A percentile compares a stretch with the other conserved stretches of the same genome.
Evolutionary conservation across 1,140 invertebrate genomes (phyloP).

Genomic region (Neodiprion pinetum): DNA sequence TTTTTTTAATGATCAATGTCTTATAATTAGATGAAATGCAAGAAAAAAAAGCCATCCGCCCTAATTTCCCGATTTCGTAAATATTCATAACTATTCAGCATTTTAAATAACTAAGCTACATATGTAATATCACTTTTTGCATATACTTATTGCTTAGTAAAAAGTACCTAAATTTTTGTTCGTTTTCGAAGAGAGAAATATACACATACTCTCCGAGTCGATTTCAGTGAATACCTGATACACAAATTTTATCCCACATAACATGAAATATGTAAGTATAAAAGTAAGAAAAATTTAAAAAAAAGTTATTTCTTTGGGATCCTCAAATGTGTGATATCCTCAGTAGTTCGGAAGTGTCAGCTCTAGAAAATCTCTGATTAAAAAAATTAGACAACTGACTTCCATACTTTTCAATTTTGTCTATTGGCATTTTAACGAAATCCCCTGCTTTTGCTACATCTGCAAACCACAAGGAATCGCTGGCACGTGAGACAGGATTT

Average conservation of each 20-base stretch:
- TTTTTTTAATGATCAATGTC: background rate
- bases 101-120: too few species aligned
- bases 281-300: background rate
- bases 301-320: background rate
- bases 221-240: too few species aligned
- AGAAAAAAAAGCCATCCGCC: too few species aligned
- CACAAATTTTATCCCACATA: too few species aligned
- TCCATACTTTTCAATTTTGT: slow-evolving; percentile 17
- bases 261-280: too few species aligned
- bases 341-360: slow-evolving; percentile 15
- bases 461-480: slow-evolving; percentile 11
- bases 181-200: too few species aligned
- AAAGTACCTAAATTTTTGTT: too few species aligned
- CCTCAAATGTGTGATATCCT: background rate
- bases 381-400: slow-evolving; percentile 29
- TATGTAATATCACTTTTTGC: too few species aligned
- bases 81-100: too few species aligned
- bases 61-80: too few species aligned
- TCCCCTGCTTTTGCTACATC: slow-evolving; percentile 10
- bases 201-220: too few species aligned
- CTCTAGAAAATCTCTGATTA: slow-evolving; percentile 33
- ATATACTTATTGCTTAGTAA: too few species aligned
- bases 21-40: background rate
- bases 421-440: slow-evolving; percentile 5
- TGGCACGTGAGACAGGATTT: background rate